Evolutionary conservation across 2,888 invertebrate species (phyloP).

Genomic region (Agrenia bidenticulata): DNA sequence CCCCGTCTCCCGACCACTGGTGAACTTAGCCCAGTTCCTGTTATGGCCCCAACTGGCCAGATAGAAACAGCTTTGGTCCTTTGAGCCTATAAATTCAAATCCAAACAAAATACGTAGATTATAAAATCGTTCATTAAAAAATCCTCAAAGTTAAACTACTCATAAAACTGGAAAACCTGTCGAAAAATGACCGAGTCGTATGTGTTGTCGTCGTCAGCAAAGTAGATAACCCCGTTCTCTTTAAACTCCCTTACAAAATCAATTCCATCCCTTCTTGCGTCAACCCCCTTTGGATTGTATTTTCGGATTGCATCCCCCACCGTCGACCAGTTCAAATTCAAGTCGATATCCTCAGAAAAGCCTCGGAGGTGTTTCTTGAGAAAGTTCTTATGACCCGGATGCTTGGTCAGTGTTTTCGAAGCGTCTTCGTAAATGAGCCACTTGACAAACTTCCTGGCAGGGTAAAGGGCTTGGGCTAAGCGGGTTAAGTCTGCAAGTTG

Average conservation of each 20-base stretch:
- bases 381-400: not conserved
- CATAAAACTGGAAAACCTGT: no score
- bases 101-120: no score
- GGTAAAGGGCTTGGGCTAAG: slow-evolving; percentile 68
- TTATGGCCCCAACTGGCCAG: slow-evolving; percentile 80
- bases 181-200: slow-evolving; percentile 31
- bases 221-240: slow-evolving; percentile 70
- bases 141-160: no score
- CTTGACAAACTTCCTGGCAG: slow-evolving; percentile 64
- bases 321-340: not conserved
- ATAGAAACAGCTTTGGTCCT: slow-evolving; percentile 71
- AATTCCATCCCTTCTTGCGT: slow-evolving; percentile 73
- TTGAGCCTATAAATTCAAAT: slow-evolving; percentile 59
- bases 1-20: slow-evolving; percentile 65
- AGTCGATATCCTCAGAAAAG: not conserved
- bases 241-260: slow-evolving; percentile 69
- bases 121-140: no score
- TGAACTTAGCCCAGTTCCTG: slow-evolving; percentile 67
- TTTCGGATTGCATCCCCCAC: no score
- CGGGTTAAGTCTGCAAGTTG: slow-evolving; percentile 69
- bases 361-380: slow-evolving; percentile 57
- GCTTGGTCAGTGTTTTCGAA: slow-evolving; percentile 21
- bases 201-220: slow-evolving; percentile 71
- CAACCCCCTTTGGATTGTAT: slow-evolving; percentile 66
- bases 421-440: slow-evolving; percentile 77